phyloP scores from a whole-genome alignment of 2,113 vertebrate genomes.

The Epinephelus fuscoguttatus region DNA sequence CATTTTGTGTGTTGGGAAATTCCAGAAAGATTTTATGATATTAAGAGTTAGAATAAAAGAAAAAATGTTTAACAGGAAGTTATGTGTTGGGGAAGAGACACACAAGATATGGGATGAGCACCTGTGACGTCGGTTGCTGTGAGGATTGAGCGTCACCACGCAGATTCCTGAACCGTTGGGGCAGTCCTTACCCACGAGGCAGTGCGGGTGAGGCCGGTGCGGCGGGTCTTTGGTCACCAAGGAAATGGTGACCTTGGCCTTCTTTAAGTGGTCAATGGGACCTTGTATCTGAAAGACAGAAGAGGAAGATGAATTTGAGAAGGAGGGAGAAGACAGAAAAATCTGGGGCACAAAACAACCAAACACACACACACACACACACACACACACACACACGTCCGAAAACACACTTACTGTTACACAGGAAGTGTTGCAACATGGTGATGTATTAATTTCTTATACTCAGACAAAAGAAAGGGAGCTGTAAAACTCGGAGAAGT shows the following conservation, averaged over 20 bases:
- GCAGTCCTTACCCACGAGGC: conserved; percentile 96
- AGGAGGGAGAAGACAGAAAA: not conserved
- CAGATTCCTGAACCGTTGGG: conserved; percentile 85
- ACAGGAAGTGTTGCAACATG: not conserved
- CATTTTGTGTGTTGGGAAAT: not conserved
- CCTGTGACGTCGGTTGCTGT: conserved; percentile 88
- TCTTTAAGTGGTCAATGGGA: conserved; percentile 82
- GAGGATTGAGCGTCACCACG: conserved; percentile 87
- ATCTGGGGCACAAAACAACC: not conserved
- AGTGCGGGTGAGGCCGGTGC: conserved; percentile 93
- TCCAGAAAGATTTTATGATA: not conserved
- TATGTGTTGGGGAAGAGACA: not conserved
- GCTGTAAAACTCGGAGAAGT: not conserved
- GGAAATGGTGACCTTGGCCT: conserved; percentile 88
- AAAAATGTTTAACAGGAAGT: not conserved
- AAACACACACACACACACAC: not conserved
- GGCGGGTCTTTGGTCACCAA: conserved; percentile 94
- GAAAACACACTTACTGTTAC: not conserved
- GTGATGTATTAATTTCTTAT: not conserved
- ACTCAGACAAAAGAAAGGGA: not conserved
- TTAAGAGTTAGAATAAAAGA: not conserved
- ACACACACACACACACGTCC: not conserved
- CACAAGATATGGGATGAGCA: conserved; percentile 49
- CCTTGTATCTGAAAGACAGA: conserved; percentile 80
- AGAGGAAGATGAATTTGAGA: not conserved